These are phyloP conservation scores for Serranus cabrilla DNA, from an alignment of 2,797 vertebrate species.

Conservation along the genomic window DNA sequence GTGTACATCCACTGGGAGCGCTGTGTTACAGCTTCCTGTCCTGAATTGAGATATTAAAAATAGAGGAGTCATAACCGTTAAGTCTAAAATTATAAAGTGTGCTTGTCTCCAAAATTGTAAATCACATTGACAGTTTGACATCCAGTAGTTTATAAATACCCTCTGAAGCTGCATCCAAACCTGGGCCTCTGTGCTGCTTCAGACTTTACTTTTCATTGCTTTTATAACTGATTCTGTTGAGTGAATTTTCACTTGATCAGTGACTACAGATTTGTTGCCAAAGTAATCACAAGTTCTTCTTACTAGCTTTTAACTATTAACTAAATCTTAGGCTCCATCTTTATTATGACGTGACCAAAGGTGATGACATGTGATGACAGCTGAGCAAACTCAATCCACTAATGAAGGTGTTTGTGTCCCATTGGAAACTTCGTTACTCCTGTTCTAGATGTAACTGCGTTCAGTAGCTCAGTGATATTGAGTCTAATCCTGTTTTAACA, in stretches of 20 bases:
- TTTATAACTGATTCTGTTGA: background rate
- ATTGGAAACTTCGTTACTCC: too few species aligned
- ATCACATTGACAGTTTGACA: constrained; percentile 53
- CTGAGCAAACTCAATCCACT: constrained; percentile 1
- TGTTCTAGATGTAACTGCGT: too few species aligned
- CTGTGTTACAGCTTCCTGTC: constrained; percentile 57
- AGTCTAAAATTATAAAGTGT: constrained; percentile 63
- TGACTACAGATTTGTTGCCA: background rate
- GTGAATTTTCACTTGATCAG: background rate
- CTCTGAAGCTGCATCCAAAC: constrained; percentile 23
- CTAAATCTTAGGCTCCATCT: background rate
- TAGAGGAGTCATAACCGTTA: constrained; percentile 60
- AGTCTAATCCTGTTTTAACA: too few species aligned
- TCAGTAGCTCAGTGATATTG: too few species aligned
- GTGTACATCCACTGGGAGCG: constrained; percentile 44
- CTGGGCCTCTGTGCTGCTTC: background rate
- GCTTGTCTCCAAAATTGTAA: constrained; percentile 49
- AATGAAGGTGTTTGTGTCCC: background rate
- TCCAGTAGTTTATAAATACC: constrained; percentile 63
- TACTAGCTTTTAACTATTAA: background rate
- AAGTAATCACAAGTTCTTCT: background rate
- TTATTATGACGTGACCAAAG: background rate
- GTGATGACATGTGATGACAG: constrained; percentile 9
- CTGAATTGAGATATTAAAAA: constrained; percentile 67
- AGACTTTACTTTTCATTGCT: background rate